These are phyloP conservation scores for Catajapyx aquilonaris DNA, from an alignment of 1,140 invertebrate genomes.

Conservation along the genomic window DNA sequence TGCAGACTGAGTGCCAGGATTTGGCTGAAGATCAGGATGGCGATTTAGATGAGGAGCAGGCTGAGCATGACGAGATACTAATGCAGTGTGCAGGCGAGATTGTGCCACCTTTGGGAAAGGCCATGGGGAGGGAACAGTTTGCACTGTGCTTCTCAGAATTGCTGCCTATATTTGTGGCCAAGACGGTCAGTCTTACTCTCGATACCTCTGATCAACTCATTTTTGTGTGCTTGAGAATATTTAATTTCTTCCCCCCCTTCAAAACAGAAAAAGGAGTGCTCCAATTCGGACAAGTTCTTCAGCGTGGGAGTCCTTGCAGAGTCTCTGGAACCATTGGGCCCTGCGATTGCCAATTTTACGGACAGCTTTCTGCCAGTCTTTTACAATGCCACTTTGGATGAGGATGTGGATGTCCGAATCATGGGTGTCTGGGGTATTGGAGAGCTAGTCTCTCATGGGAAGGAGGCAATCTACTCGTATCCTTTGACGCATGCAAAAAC, in stretches of 20 bases:
- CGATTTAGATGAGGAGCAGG: conserved; percentile 34
- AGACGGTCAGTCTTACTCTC: conserved; percentile 35
- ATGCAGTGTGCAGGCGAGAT: conserved; percentile 53
- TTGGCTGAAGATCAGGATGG: conserved; percentile 35
- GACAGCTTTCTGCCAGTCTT: conserved; percentile 37
- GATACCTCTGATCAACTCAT: conserved; percentile 2
- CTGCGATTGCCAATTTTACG: conserved; percentile 30
- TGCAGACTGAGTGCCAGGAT: conserved; percentile 39
- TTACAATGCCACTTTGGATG: conserved; percentile 32
- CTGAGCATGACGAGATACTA: conserved; percentile 49
- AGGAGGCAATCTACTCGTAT: conserved; percentile 33
- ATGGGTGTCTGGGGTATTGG: conserved; percentile 56
- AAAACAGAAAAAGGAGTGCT: conserved; percentile 33
- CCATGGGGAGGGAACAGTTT: conserved; percentile 39
- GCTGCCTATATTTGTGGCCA: conserved; percentile 33
- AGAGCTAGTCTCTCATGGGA: conserved; percentile 39
- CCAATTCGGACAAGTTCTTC: conserved; percentile 41
- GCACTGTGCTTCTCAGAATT: conserved; percentile 37
- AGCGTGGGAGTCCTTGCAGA: conserved; percentile 50
- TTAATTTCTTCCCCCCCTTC: background rate
- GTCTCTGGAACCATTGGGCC: conserved; percentile 36
- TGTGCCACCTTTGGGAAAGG: conserved; percentile 43
- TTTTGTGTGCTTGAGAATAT: conserved; percentile 5
- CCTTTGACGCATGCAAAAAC: too few species aligned
- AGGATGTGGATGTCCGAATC: conserved; percentile 45